phyloP scores from a whole-genome alignment of 1,140 invertebrate genomes.

The Pseudomyrmex pallidus region DNA sequence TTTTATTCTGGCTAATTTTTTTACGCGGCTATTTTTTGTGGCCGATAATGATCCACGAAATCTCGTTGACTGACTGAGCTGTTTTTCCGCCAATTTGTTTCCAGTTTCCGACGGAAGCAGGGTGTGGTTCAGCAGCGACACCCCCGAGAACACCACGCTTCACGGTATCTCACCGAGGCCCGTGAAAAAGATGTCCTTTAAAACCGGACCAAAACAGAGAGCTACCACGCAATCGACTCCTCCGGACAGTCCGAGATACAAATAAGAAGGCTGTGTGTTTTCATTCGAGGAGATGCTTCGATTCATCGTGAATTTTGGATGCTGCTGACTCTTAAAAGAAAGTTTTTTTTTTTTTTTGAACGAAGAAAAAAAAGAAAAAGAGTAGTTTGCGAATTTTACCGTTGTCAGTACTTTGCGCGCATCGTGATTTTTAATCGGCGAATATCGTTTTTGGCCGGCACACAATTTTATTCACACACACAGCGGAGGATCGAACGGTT shows the following conservation, averaged over 20 bases:
- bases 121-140: slow-evolving; percentile 84
- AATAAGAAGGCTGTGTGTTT: slow-evolving; percentile 74
- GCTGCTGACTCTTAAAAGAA: slow-evolving; percentile 54
- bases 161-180: slow-evolving; percentile 86
- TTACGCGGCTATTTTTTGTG: slow-evolving; percentile 3
- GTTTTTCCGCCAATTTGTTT: slow-evolving; percentile 23
- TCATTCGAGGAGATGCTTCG: slow-evolving; percentile 36
- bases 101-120: slow-evolving; percentile 83
- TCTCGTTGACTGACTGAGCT: neutral
- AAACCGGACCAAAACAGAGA: slow-evolving; percentile 81
- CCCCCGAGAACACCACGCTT: slow-evolving; percentile 79
- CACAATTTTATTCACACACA: slow-evolving; percentile 57
- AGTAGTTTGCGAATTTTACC: slow-evolving; percentile 10
- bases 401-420: neutral
- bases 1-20: slow-evolving; percentile 23
- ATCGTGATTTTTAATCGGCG: too few relatives aligned
- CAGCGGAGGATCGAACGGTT: slow-evolving; percentile 62
- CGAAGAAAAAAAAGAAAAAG: slow-evolving; percentile 33
- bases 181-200: slow-evolving; percentile 86
- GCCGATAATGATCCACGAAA: neutral
- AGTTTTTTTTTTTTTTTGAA: slow-evolving; percentile 11
- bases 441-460: slow-evolving; percentile 33
- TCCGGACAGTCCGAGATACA: slow-evolving; percentile 84
- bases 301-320: slow-evolving; percentile 40
- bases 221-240: slow-evolving; percentile 80